Percentiles rank a stretch among this genome's conserved stretches.
Conservation (phyloP, 2,888 invertebrate species). For the Malachius bipustulatus region DNA sequence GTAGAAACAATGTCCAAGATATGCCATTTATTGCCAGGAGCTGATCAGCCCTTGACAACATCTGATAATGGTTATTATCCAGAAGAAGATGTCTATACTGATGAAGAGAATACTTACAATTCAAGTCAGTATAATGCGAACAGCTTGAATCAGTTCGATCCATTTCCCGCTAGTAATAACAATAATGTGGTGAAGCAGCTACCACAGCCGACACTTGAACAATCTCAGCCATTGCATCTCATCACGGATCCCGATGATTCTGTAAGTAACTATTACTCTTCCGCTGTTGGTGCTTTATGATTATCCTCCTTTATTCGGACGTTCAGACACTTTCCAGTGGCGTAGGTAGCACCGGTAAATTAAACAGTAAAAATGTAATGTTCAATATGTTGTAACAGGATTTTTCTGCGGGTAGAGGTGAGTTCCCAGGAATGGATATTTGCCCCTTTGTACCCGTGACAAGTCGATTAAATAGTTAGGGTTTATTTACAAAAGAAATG, state of each 20-base stretch:
- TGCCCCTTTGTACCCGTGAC: too few species aligned
- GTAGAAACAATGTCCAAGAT: constrained; percentile 27
- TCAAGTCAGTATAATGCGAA: constrained; percentile 8
- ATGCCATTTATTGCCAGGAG: constrained; percentile 57
- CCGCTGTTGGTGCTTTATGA: too few species aligned
- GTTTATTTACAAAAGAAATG: too few species aligned
- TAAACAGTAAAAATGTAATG: too few species aligned
- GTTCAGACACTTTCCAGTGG: too few species aligned
- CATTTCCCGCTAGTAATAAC: constrained; percentile 15
- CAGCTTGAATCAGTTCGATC: constrained; percentile 8
- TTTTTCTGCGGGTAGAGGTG: too few species aligned
- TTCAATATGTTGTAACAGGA: too few species aligned
- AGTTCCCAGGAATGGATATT: too few species aligned
- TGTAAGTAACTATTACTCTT: too few species aligned
- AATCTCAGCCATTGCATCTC: constrained; percentile 39
- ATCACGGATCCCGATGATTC: constrained; percentile 63
- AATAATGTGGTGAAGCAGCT: constrained; percentile 22
- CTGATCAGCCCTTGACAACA: constrained; percentile 38
- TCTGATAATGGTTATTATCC: constrained; percentile 5
- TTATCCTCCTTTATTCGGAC: too few species aligned
- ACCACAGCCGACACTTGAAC: constrained; percentile 29
- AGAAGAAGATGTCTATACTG: constrained; percentile 9
- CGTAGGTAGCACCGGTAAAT: too few species aligned
- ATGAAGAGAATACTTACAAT: constrained; percentile 3
- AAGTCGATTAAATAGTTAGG: too few species aligned